phyloP scores from a whole-genome alignment of 2,888 invertebrate genomes.

The Clostera curtula region DNA sequence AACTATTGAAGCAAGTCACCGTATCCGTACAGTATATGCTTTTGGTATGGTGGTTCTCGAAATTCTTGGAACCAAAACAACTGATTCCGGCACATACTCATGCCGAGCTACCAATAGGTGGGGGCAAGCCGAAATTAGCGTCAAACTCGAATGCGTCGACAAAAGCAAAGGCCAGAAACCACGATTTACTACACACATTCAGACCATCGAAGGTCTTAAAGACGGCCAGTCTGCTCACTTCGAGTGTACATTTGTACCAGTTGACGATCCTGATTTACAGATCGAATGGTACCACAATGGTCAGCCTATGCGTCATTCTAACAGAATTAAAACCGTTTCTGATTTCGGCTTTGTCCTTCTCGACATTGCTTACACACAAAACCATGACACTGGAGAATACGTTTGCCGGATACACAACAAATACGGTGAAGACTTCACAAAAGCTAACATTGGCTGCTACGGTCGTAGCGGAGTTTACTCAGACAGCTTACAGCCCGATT shows the following conservation, averaged over 20 bases:
- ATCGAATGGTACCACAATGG: constrained; percentile 99
- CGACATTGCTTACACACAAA: constrained; percentile 95
- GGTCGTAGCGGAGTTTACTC: constrained; percentile 90
- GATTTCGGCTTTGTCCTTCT: constrained; percentile 97
- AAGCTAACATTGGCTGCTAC: constrained; percentile 87
- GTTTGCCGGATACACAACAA: constrained; percentile 94
- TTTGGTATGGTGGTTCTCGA: constrained; percentile 98
- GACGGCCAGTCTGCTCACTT: constrained; percentile 97
- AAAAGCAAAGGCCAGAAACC: constrained; percentile 91
- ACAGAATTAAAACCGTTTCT: constrained; percentile 93
- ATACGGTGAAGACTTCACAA: constrained; percentile 91
- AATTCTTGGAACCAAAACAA: constrained; percentile 93
- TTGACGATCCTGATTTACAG: constrained; percentile 94
- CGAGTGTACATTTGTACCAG: constrained; percentile 94
- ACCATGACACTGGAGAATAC: constrained; percentile 94
- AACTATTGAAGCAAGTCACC: constrained; percentile 89
- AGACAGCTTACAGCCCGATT: constrained; percentile 93
- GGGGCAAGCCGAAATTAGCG: constrained; percentile 91
- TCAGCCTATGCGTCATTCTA: constrained; percentile 89
- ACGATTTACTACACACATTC: constrained; percentile 90
- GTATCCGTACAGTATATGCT: constrained; percentile 94
- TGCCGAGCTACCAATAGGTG: constrained; percentile 93
- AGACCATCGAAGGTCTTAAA: constrained; percentile 87
- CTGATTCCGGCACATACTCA: constrained; percentile 92
- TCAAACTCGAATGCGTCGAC: constrained; percentile 87